Conservation (phyloP, 2,113 vertebrate genomes). For the Limanda limanda region DNA sequence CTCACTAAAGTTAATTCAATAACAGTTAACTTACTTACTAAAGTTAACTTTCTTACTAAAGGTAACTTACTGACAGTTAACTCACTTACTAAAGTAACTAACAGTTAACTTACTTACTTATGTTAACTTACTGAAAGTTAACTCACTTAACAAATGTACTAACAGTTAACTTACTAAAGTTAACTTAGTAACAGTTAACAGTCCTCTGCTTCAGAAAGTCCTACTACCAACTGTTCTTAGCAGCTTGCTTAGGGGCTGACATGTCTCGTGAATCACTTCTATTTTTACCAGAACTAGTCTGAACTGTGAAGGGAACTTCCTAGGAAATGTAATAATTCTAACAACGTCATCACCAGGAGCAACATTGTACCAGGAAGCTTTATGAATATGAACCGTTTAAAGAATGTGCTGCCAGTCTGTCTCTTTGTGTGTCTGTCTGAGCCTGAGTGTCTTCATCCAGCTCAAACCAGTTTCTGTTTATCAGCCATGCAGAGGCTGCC, state of each 20-base stretch:
- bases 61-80: too few relatives aligned
- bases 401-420: slow-evolving; percentile 15
- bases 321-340: neutral
- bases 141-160: too few relatives aligned
- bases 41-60: too few relatives aligned
- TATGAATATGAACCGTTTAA: neutral
- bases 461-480: slow-evolving; percentile 71
- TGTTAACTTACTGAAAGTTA: too few relatives aligned
- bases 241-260: too few relatives aligned
- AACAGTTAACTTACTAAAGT: too few relatives aligned
- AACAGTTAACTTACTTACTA: too few relatives aligned
- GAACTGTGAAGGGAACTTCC: neutral
- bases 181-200: too few relatives aligned
- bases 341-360: neutral
- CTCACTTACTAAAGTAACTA: too few relatives aligned
- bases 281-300: neutral
- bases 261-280: too few relatives aligned
- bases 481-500: slow-evolving; percentile 55
- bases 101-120: too few relatives aligned
- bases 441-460: slow-evolving; percentile 46
- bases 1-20: too few relatives aligned
- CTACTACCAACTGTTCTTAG: neutral
- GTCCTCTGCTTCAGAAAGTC: neutral
- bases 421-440: slow-evolving; percentile 9
- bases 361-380: neutral